phyloP scores from a whole-genome alignment of 2,888 invertebrate genomes.

The Lampropteryx suffumata region DNA sequence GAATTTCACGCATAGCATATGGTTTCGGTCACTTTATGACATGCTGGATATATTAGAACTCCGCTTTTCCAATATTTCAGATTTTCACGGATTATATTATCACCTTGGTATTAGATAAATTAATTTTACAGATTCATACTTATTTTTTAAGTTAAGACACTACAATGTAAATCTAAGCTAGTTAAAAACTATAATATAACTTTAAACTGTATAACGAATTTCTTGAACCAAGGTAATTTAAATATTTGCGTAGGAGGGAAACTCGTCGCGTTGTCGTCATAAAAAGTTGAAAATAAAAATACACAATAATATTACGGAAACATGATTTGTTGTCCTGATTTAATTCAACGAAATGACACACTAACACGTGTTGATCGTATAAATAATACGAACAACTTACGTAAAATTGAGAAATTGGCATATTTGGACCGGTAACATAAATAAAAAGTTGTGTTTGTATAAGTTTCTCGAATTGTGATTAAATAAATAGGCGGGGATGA shows the following conservation, averaged over 20 bases:
- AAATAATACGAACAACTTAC: conserved; percentile 14
- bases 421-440: conserved; percentile 29
- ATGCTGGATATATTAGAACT: conserved; percentile 40
- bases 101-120: conserved; percentile 8
- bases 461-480: conserved; percentile 42
- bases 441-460: conserved; percentile 31
- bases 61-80: conserved; percentile 26
- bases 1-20: conserved; percentile 44
- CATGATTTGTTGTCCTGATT: conserved; percentile 22
- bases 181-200: too few relatives aligned
- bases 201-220: too few relatives aligned
- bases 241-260: conserved; percentile 43
- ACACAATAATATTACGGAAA: conserved; percentile 22
- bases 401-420: conserved; percentile 28
- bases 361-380: conserved; percentile 23
- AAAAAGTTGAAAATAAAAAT: conserved; percentile 36
- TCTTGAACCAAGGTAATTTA: conserved; percentile 22
- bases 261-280: conserved; percentile 34
- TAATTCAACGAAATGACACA: conserved; percentile 7
- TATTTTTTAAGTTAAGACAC: too few relatives aligned
- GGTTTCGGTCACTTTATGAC: conserved; percentile 51
- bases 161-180: too few relatives aligned
- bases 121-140: too few relatives aligned
- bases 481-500: conserved; percentile 46
- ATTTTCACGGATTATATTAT: conserved; percentile 23